phyloP scores from a whole-genome alignment of 2,888 invertebrate genomes.

The Drosophila rubida region DNA sequence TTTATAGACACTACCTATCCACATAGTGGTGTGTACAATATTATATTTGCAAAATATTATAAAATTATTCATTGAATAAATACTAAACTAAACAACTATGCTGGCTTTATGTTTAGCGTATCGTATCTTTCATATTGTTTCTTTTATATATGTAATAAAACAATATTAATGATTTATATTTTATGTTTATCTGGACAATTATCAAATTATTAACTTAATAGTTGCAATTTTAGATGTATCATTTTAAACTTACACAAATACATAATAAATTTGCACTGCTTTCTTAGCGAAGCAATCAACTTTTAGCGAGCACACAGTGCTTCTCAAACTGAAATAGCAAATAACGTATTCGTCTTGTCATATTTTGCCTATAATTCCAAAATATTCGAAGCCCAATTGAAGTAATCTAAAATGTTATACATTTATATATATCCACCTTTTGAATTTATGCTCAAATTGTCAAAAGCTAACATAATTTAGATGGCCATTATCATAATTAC shows the following conservation, averaged over 20 bases:
- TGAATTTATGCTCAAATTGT: neutral
- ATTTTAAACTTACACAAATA: too few relatives aligned
- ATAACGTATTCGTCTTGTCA: neutral
- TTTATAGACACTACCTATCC: slow-evolving; percentile 37
- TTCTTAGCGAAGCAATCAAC: neutral
- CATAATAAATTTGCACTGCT: too few relatives aligned
- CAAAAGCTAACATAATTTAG: neutral
- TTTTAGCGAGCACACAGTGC: neutral
- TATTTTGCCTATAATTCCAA: neutral
- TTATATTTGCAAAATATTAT: slow-evolving; percentile 54
- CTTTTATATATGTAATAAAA: neutral
- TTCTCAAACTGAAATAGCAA: slow-evolving; percentile 14
- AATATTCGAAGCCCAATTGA: neutral
- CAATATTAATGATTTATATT: too few relatives aligned
- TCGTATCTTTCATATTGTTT: neutral
- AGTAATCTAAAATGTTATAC: neutral
- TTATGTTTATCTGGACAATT: too few relatives aligned
- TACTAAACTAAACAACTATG: slow-evolving; percentile 30
- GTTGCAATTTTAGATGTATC: too few relatives aligned
- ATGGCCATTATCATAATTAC: neutral
- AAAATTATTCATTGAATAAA: slow-evolving; percentile 67
- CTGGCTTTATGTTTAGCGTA: neutral
- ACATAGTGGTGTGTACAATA: slow-evolving; percentile 49
- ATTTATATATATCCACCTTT: neutral
- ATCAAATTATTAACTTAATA: too few relatives aligned